Evolutionary conservation across 2,113 vertebrate genomes (phyloP).

Genomic region (Pygoscelis antarcticus): DNA sequence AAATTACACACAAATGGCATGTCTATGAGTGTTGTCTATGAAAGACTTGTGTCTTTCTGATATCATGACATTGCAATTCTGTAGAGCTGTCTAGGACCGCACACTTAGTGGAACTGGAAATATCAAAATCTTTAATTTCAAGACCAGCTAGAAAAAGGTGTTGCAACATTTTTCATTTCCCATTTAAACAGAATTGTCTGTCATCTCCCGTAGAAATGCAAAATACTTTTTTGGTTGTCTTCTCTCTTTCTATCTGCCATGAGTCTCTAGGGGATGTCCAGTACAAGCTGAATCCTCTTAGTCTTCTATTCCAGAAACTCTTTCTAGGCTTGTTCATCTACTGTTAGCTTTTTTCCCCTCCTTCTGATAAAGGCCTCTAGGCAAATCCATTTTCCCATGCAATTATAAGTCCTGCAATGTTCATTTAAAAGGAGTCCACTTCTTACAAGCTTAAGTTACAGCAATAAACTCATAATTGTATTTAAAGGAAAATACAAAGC

Average conservation of each 20-base stretch:
- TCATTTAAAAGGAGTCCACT: not conserved
- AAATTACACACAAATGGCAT: not conserved
- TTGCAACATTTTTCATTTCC: not conserved
- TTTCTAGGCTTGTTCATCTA: not conserved
- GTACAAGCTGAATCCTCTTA: not conserved
- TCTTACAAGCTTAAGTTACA: not conserved
- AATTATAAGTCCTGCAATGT: not conserved
- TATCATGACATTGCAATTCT: not conserved
- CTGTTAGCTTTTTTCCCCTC: fast-evolving
- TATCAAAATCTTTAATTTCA: not conserved
- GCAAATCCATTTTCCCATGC: not conserved
- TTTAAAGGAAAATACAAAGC: not conserved
- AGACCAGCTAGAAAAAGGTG: not conserved
- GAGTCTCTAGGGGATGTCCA: not conserved
- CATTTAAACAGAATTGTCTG: not conserved
- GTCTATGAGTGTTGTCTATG: not conserved
- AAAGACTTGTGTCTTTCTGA: not conserved
- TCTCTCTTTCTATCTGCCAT: not conserved
- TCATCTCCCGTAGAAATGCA: not conserved
- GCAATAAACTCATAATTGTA: not conserved
- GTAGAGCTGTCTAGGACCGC: not conserved
- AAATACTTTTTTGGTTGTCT: not conserved
- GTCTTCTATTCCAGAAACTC: not conserved
- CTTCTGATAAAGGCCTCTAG: not conserved
- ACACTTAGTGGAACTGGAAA: not conserved